Base-by-base conservation (phyloP, 1,140 invertebrate species). In the Ceratina australensis region DNA sequence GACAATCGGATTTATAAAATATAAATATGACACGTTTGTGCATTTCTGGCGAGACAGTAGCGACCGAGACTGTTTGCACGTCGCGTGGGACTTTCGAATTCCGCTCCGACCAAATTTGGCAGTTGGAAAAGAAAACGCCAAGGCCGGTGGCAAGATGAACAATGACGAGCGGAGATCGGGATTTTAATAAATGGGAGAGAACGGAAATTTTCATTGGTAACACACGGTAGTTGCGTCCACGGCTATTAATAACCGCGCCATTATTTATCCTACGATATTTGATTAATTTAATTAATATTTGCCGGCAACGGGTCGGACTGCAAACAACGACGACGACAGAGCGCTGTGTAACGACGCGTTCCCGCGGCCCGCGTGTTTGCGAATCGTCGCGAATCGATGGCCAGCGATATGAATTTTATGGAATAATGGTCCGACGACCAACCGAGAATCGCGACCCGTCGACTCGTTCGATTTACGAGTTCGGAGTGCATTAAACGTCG, bases 211-310 rank as follows among this genome's bases (percentile, higher is more conserved):
- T 47, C 15, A 49, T 69, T 49, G 18, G 1, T 8, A 65, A 50
- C 26, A 16, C 18, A 20, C n/a, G 8, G 16, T 49, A 26, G 66
- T 20, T 50, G 47, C n/a, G 20, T 18, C 2, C 47, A 24, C 47
- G 20, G 7, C 66, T 52, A 77, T 77, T 77, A 77, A 77, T 71
- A 77, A 77, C 67, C 47, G 66, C 61, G 66, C 61, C 26, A 47
- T 61, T 61, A 61, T 77, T 77, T 71, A 63, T 54, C n/a, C 66
- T 50, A 71, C 67, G 22, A 61, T 77, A 61, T 77, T 77, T 77
- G 47, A 77, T 77, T 24, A 77, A 77, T 47, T 71, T 71, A 71
- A 77, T 71, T 71, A 77, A 69, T 26, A 66, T 77, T 71, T 61
- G 57, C 26, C 57, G 26, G 57, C 15, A 22, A 47, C 57, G 66